Evolutionary conservation across 2,797 vertebrate genomes (phyloP), one percentile per base, ranked within the genome.

Genomic region (Aulostomus chinensis): DNA sequence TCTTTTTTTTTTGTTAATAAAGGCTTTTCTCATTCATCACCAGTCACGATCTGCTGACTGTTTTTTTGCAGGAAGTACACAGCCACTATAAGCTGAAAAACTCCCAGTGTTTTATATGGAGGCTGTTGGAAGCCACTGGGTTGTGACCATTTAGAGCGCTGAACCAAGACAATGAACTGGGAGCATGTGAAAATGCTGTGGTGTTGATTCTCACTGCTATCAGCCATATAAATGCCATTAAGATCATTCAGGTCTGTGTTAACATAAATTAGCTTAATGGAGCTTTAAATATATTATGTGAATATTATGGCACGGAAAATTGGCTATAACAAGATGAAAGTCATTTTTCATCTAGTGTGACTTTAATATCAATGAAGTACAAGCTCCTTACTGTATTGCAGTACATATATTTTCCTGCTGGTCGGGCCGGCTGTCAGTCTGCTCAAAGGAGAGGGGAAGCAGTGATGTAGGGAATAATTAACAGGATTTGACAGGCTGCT

Each of bases 391-490:
- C 42, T 66, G 37, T 52, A 45, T 58, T 71, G 57, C 35, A 18
- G 7, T 26, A 9, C 20, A 43, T 41, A 12, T 15, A 3, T 21
- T 30, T 10, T 16, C 32, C 12, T 42, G 15, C 11, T n/a, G n/a
- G n/a, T n/a, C n/a, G n/a, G n/a, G n/a, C 13, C 34, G 36, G 9
- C 49, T 48, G 54, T 58, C 59, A 41, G 9, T 9, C 55, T 56
- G 60, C 60, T 58, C 76, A 40, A 37, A 10, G 26, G 16, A 26
- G 18, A 43, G 17, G 4, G 51, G 54, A 35, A 56, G 55, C 18
- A 31, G 45, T 65, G 51, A 58, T 66, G 49, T 45, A n/a, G 45
- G 31, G 49, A 69, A 72, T 78, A 77, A 80, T 83, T 79, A 85
- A 76, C 36, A 59, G 28, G 54, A 39, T 64, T 36, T 58, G 62